Evolutionary conservation across 2,113 vertebrate species (phyloP), one percentile per base, ranked within the genome.

Genomic region (Cettia cetti): DNA sequence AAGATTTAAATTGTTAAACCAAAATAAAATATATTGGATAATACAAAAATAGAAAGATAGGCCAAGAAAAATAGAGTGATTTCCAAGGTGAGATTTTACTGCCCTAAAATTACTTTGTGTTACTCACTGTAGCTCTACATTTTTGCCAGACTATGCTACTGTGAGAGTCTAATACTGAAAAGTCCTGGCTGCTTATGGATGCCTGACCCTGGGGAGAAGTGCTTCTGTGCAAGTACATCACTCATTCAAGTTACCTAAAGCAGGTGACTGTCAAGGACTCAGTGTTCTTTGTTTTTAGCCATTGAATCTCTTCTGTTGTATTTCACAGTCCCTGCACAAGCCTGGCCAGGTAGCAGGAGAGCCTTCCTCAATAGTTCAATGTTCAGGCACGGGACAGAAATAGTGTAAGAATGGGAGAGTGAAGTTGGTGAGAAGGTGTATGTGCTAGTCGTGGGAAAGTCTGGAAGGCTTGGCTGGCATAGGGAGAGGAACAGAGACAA

Each of bases 151-250:
- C 31, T 81, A 28, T 54, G 35, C 24, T 86, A 49, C 19, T 64
- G 5, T 1, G 1, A 63, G 4, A 4, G 0, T 64, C 17, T 57
- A 50, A 59, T 15, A 82, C 9, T 2, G 3, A 37, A 31, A 76
- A 44, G 15, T 64, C 11, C 22, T 82, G 35, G 4, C 7, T 82
- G 19, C 28, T 57, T 70, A 15, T 11, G 56, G 30, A 8, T 76
- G 30, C 76, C 49, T 52, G 30, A 65, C 44, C 14, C 20, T 75
- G 71, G 57, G 37, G 53, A 35, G 0, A 4, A 75, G 21, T 52
- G 10, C 13, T 82, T 89, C 45, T 65, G 14, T 44, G 40, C 26
- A 44, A 27, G 17, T 40, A 23, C 23, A 6, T 87, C 42, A 49
- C 6, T 50, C 40, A 66, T 28, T 54, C 47, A 78, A 11, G 8